Conservation (phyloP, 1,140 invertebrate species). For the Cydia fagiglandana region DNA sequence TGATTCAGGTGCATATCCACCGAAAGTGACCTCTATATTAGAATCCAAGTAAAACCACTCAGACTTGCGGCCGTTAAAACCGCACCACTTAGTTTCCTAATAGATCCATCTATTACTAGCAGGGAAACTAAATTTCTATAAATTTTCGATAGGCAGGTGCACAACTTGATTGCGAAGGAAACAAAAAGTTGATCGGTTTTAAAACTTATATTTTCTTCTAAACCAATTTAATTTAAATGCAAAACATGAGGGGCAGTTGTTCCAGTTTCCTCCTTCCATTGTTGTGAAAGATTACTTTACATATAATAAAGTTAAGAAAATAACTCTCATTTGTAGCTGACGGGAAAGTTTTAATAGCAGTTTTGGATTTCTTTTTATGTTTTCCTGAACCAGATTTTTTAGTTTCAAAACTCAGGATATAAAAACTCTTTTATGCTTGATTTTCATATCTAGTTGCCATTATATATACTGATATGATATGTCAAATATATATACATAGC, state of each 20-base stretch:
- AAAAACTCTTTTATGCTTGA: not conserved
- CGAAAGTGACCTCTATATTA: too few species aligned
- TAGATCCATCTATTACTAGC: too few species aligned
- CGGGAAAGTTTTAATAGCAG: constrained; percentile 53
- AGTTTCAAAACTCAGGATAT: not conserved
- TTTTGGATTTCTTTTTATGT: constrained; percentile 42
- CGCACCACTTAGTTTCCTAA: too few species aligned
- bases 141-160: too few species aligned
- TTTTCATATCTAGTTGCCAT: not conserved
- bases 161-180: not conserved
- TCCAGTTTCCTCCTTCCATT: constrained; percentile 43
- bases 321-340: constrained; percentile 54
- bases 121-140: too few species aligned
- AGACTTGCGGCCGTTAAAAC: too few species aligned
- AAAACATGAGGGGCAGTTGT: constrained; percentile 10
- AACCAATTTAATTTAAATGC: constrained; percentile 8
- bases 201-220: not conserved
- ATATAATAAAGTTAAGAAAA: constrained; percentile 41
- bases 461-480: too few species aligned
- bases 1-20: too few species aligned
- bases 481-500: too few species aligned
- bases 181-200: not conserved
- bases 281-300: constrained; percentile 45
- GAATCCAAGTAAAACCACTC: too few species aligned
- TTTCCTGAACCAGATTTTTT: constrained; percentile 7